Evolutionary conservation across 2,888 invertebrate genomes (phyloP).

Genomic region (Hirtodrosophila trivittata): DNA sequence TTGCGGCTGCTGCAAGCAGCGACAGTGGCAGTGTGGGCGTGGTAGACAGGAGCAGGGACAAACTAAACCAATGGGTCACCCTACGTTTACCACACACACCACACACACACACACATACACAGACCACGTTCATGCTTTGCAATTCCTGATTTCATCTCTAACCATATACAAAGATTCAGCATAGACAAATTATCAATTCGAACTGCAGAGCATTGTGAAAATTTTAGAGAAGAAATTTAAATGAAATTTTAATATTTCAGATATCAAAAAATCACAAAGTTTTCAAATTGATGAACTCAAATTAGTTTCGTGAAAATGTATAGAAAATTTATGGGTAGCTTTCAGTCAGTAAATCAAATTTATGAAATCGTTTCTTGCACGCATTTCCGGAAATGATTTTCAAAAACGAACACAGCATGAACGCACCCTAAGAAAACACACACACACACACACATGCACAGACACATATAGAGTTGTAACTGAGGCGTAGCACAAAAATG

Average conservation of each 20-base stretch:
- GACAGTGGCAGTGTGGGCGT: conserved; percentile 3
- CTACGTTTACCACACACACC: conserved; percentile 25
- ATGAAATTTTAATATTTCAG: no score
- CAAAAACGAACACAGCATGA: no score
- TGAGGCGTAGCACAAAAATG: conserved; percentile 71
- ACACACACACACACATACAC: conserved; percentile 11
- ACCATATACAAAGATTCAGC: no score
- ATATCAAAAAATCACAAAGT: no score
- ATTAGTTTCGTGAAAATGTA: no score
- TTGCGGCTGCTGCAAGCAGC: conserved; percentile 41
- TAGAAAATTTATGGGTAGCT: no score
- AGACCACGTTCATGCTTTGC: not conserved
- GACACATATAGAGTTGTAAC: conserved; percentile 39
- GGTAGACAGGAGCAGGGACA: conserved; percentile 10
- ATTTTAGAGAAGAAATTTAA: no score
- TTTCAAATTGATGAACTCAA: no score
- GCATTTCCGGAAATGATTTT: no score
- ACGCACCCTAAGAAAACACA: conserved; percentile 11
- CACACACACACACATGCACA: conserved; percentile 5
- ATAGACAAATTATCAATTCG: no score
- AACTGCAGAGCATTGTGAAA: no score
- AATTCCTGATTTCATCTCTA: not conserved
- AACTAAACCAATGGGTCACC: conserved; percentile 19
- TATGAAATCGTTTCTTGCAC: conserved; percentile 3
- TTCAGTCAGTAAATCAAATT: no score